Base-by-base conservation (phyloP, 2,888 invertebrate species). In the Tipula unca region DNA sequence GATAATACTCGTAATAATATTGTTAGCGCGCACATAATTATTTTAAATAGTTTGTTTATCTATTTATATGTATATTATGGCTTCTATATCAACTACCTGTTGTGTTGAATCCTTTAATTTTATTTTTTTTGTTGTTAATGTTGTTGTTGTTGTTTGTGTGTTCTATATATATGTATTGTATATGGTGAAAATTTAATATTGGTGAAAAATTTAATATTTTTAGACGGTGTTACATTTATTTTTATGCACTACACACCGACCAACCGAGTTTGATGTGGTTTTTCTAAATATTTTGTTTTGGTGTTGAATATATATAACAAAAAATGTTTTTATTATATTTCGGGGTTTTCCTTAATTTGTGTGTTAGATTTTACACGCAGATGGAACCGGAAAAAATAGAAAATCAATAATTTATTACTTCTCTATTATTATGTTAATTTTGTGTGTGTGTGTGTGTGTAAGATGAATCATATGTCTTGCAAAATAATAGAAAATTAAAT, bases 11-110 rank as follows among this genome's bases (percentile, higher is more conserved):
- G 32, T 32, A 69, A 69, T 69, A 69, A 69, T 69, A 3, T 69
- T 69, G 25, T 69, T 69, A 69, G 69, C 69, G 25, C 69, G 69
- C 69, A 69, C 69, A 69, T 25, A 20, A 69, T 69, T 69, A 25
- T 69, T 69, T 69, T 20, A 69, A 69, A 69, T 69, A 25, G 69
- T 69, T 69, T 69, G 25, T 69, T 69, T 69, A 69, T 69, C 69
- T 69, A 69, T 69, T 25, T 25, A 25, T 25, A 10, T 25, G 8
- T 48, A 4, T 48, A 48, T 48, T 69, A 25, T 69, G 69, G 25
- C 25, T 69, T 69, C 69, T 69, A 69, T n/a, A n/a, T 69, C 69
- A 69, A 69, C 69, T 69, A 69, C 69, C 69, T 69, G 69, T 69
- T 69, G 69, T 1, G 69, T 69, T 69, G 69, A 69, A 69, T 69